These are phyloP conservation scores for Goniozus legneri DNA, from an alignment of 1,140 invertebrate genomes.

Conservation along the genomic window DNA sequence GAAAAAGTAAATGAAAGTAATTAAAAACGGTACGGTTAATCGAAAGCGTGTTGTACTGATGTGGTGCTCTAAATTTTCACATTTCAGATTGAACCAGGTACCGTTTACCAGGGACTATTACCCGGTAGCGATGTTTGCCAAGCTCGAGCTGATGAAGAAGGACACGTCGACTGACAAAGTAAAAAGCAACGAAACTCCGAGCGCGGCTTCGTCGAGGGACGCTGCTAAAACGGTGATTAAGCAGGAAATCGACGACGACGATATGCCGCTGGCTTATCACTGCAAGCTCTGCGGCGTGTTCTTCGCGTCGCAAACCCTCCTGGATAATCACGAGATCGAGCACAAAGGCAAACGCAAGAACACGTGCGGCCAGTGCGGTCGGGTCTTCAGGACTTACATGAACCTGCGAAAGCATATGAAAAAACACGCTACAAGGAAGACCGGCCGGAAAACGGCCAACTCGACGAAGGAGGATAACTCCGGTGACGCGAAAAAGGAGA, in stretches of 20 bases:
- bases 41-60: conserved; percentile 28
- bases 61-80: conserved; percentile 40
- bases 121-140: conserved; percentile 36
- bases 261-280: conserved; percentile 35
- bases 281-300: conserved; percentile 37
- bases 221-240: conserved; percentile 21
- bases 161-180: conserved; percentile 3
- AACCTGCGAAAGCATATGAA: conserved; percentile 43
- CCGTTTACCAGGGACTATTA: conserved; percentile 37
- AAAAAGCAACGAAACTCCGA: neutral
- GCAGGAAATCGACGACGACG: conserved; percentile 26
- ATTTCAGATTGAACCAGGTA: conserved; percentile 45
- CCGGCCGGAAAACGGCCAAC: conserved; percentile 3
- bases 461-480: conserved; percentile 1
- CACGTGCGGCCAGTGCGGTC: conserved; percentile 38
- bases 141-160: conserved; percentile 41
- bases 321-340: conserved; percentile 37
- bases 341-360: conserved; percentile 39
- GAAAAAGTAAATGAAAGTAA: conserved; percentile 5
- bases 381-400: conserved; percentile 35
- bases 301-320: conserved; percentile 31
- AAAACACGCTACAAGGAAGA: conserved; percentile 31
- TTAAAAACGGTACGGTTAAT: conserved; percentile 1
- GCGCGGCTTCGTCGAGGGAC: conserved; percentile 3
- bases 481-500: conserved; percentile 24